Base-by-base conservation (phyloP, 2,113 vertebrate genomes). In the Girardinichthys multiradiatus region DNA sequence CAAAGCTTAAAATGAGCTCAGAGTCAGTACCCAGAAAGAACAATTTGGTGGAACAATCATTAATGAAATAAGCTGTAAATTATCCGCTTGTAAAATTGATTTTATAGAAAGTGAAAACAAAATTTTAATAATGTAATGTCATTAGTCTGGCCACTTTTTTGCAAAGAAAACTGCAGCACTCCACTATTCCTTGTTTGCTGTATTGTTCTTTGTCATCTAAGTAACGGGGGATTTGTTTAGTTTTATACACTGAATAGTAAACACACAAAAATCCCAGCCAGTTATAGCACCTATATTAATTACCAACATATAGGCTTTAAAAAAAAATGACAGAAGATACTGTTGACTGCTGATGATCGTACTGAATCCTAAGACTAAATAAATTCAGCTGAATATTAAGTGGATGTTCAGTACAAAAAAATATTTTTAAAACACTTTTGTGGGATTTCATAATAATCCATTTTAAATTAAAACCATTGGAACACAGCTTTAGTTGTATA, bases 291-390 rank as follows among this genome's bases (percentile, higher is more conserved):
- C 79, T 39, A 3, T 77, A 79, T 74, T 78, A 85, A 89, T 91
- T 58, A 76, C 51, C 9, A 39, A 64, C 66, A n/a, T 64, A 64
- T 69, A 64, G 75, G 75, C 42, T 45, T 45, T 45, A 84, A 65
- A 81, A 69, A 76, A 83, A 68, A 17, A 42, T 42, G 13, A 17
- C 42, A 45, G 84, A 65, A 86, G 81, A 80, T 73, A 63, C 81
- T 71, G 77, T 75, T 84, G 79, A 79, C 58, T 75, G 86, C 76
- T 86, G 85, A 91, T 86, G 77, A 89, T 69, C 65, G 6, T 17
- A 45, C 14, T 19, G 45, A n/a, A 63, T 57, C 64, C 57, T 76
- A 45, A 15, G 19, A 24, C 30, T 42, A 63, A 59, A 51, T 3
- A 54, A 66, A 72, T 67, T 67, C 78, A 84, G 70, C 31, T 4